phyloP scores from a whole-genome alignment of 2,797 vertebrate genomes.

The Takifugu rubripes region DNA sequence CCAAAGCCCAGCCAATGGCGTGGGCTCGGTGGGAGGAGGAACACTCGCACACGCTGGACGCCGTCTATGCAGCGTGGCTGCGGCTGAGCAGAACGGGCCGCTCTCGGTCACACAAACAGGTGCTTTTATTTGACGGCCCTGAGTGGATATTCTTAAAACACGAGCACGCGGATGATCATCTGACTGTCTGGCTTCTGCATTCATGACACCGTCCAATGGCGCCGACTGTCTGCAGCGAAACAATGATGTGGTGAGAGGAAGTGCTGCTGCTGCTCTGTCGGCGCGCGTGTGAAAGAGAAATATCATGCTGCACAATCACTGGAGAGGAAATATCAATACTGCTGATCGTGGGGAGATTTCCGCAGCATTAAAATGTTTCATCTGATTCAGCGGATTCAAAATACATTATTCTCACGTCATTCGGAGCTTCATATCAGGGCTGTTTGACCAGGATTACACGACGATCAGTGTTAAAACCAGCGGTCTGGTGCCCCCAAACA shows the following conservation, averaged over 20 bases:
- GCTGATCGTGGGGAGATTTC: conserved; percentile 13
- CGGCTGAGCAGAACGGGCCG: conserved; percentile 66
- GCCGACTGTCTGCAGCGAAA: conserved; percentile 34
- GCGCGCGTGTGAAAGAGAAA: too few relatives aligned
- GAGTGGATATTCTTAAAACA: conserved; percentile 80
- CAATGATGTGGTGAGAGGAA: neutral
- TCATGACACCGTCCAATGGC: conserved; percentile 68
- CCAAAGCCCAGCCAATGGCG: conserved; percentile 76
- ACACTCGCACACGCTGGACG: neutral
- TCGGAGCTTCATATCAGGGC: too few relatives aligned
- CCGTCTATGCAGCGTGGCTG: conserved; percentile 49
- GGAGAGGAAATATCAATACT: conserved; percentile 12
- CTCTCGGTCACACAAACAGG: conserved; percentile 81
- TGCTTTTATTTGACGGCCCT: conserved; percentile 80
- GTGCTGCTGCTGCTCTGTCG: neutral
- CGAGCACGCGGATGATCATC: conserved; percentile 69
- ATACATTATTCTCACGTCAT: too few relatives aligned
- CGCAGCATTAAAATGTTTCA: neutral
- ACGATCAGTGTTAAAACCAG: too few relatives aligned
- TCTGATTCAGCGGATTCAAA: too few relatives aligned
- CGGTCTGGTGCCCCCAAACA: too few relatives aligned
- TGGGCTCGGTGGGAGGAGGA: conserved; percentile 48
- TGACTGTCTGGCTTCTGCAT: conserved; percentile 71
- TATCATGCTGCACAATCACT: conserved; percentile 7
- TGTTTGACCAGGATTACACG: too few relatives aligned